Conservation (phyloP, 1,140 invertebrate genomes). For the Latrodectus geometricus region DNA sequence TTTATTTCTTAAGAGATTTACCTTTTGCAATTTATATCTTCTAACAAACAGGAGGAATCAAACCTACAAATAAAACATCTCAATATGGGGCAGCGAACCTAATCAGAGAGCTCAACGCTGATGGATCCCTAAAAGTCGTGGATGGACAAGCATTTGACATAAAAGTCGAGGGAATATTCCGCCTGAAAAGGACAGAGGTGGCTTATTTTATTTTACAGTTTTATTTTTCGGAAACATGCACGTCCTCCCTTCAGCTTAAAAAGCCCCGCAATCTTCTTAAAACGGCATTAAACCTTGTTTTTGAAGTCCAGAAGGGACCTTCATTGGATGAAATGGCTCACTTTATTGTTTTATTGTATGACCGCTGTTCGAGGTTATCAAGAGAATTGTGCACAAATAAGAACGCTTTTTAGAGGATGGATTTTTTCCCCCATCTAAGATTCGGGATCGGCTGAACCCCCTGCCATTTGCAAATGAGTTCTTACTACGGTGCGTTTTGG, state of each 20-base stretch:
- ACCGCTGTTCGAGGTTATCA: slow-evolving; percentile 18
- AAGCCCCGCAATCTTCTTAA: slow-evolving; percentile 52
- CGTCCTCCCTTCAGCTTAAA: slow-evolving; percentile 50
- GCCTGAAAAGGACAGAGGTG: slow-evolving; percentile 48
- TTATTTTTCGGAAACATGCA: slow-evolving; percentile 31
- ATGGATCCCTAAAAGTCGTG: slow-evolving; percentile 13
- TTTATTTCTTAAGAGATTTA: too few relatives aligned
- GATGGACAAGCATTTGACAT: slow-evolving; percentile 60
- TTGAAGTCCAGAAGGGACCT: slow-evolving; percentile 43
- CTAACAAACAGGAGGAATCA: neutral
- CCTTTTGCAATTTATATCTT: too few relatives aligned
- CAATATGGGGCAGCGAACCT: slow-evolving; percentile 3
- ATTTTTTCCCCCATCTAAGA: slow-evolving; percentile 28
- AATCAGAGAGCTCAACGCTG: slow-evolving; percentile 34
- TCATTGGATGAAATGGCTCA: slow-evolving; percentile 49
- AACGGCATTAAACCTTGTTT: slow-evolving; percentile 53
- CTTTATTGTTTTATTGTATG: slow-evolving; percentile 59
- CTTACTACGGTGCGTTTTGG: neutral
- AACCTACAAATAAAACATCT: neutral
- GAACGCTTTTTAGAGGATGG: slow-evolving; percentile 40
- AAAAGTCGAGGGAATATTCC: slow-evolving; percentile 53
- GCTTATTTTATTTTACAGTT: slow-evolving; percentile 50
- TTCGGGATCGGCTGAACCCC: slow-evolving; percentile 1
- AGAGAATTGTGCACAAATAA: slow-evolving; percentile 37
- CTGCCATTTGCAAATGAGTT: slow-evolving; percentile 56